Percentiles rank a stretch among this genome's conserved stretches.
Conservation (phyloP, 2,113 vertebrate species). For the Condylura cristata region DNA sequence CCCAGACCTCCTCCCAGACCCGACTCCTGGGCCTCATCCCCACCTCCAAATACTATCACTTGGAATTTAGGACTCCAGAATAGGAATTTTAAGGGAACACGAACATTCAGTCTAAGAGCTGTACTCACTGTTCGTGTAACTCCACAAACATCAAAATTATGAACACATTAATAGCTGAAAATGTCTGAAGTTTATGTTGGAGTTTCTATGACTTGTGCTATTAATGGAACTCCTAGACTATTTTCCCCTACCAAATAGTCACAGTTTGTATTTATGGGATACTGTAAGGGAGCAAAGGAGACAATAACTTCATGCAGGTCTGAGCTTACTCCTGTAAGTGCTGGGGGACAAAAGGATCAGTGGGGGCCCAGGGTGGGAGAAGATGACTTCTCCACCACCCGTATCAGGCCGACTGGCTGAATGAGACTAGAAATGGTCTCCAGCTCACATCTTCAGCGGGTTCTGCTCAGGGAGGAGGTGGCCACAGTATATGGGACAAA, state of each 20-base stretch:
- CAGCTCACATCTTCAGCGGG: neutral
- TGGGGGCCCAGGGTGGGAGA: neutral
- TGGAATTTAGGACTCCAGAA: neutral
- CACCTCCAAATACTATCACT: neutral
- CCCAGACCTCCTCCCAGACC: too few species aligned
- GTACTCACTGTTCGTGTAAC: neutral
- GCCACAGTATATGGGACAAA: neutral
- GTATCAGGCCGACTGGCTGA: neutral
- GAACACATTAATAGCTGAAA: neutral
- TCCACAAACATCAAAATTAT: neutral
- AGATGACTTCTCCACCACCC: neutral
- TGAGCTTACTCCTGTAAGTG: neutral
- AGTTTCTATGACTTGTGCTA: neutral
- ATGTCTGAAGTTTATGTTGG: neutral
- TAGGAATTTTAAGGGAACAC: neutral
- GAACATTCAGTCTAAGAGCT: neutral
- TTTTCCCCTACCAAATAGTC: neutral
- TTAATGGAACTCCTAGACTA: neutral
- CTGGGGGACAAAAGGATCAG: neutral
- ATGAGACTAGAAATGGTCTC: neutral
- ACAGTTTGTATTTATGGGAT: neutral
- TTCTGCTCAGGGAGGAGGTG: neutral
- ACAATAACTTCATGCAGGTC: neutral
- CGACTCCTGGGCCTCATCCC: neutral
- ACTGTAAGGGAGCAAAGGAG: neutral